A percentile compares a stretch with the other conserved stretches of the same genome.
These are phyloP conservation scores for Hystrix cristata DNA, from an alignment of 2,113 vertebrate genomes.

Conservation along the genomic window DNA sequence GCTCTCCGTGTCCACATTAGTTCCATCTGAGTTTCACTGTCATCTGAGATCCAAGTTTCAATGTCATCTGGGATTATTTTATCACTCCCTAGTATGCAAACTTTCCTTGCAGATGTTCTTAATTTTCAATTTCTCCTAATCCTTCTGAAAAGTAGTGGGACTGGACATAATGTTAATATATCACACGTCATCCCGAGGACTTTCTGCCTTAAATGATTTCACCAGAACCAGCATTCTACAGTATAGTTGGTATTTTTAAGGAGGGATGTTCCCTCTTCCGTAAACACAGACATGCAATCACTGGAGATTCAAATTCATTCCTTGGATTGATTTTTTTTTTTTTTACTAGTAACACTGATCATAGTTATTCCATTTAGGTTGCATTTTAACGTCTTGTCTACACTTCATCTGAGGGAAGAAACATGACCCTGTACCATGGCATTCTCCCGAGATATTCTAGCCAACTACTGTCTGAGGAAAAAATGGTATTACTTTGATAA, in stretches of 20 bases:
- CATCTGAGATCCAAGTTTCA: neutral
- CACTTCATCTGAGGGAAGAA: neutral
- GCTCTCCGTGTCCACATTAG: neutral
- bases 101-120: neutral
- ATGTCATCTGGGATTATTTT: neutral
- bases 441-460: neutral
- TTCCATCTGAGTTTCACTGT: neutral
- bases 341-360: neutral
- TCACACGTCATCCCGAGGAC: neutral
- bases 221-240: neutral
- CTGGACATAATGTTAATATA: neutral
- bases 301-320: neutral
- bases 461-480: neutral
- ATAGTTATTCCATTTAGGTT: neutral
- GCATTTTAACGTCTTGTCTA: neutral
- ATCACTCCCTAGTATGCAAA: neutral
- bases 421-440: neutral
- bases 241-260: neutral
- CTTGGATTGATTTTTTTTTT: neutral
- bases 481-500: neutral
- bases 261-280: neutral
- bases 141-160: neutral
- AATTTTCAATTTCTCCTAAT: neutral
- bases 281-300: neutral
- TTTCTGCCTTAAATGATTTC: neutral